A percentile compares a stretch with the other conserved stretches of the same genome.
Conservation (phyloP, 2,888 invertebrate genomes). For the Ptycholaimellus sp. region DNA sequence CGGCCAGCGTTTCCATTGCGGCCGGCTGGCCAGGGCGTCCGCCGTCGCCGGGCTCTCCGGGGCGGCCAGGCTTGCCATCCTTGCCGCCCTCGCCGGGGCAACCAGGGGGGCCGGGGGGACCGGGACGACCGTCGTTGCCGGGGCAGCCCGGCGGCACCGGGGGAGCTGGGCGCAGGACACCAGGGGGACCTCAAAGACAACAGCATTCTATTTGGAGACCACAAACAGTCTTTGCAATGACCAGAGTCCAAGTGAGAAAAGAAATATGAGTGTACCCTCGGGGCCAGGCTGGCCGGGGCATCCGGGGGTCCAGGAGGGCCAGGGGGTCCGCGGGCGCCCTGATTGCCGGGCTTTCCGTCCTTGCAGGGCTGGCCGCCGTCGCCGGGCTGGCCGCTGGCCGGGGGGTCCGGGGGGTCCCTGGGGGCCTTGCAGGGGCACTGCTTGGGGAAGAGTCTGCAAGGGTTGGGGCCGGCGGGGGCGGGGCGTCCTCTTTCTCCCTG, state of each 20-base stretch:
- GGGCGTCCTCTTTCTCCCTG: background rate
- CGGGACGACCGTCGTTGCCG: too few species aligned
- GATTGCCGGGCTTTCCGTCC: conserved; percentile 1
- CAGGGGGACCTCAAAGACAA: too few species aligned
- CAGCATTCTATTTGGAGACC: too few species aligned
- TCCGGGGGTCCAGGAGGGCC: conserved; percentile 3
- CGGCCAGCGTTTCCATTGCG: too few species aligned
- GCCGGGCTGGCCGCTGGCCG: background rate
- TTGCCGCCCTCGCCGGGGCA: conserved; percentile 5
- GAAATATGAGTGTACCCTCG: conserved; percentile 2
- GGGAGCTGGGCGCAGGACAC: too few species aligned
- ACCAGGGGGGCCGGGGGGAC: too few species aligned
- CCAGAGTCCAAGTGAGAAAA: too few species aligned
- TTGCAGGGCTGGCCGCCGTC: background rate
- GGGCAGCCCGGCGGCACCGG: too few species aligned
- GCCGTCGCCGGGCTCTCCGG: too few species aligned
- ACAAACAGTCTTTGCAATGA: too few species aligned
- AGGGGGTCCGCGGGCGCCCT: background rate
- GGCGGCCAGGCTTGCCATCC: conserved; percentile 9
- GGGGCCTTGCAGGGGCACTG: conserved; percentile 1
- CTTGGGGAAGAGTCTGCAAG: background rate
- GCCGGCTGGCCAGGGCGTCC: too few species aligned
- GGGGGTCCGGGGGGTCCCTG: background rate
- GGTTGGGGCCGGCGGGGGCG: background rate
- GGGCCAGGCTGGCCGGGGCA: conserved; percentile 4